Evolutionary conservation across 1,140 invertebrate genomes (phyloP), one percentile per base, ranked within the genome.

Genomic region (Heliothis subflexa): DNA sequence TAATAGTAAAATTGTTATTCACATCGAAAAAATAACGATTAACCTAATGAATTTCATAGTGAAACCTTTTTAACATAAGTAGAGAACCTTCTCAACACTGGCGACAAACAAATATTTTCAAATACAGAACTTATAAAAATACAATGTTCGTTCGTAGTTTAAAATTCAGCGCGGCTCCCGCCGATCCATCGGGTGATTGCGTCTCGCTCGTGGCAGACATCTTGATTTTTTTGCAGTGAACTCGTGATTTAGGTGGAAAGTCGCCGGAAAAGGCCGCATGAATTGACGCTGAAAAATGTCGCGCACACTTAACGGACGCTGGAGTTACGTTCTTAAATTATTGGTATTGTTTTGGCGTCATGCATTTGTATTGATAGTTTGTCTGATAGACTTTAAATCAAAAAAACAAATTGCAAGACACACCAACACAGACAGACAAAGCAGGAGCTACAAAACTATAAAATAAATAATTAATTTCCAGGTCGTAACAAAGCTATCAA

Each of bases 131-230:
- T 80, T 80, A 83, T 80, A 84, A 84, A 84, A 81, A 81, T 49
- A 61, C 16, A 45, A 68, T 28, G 72, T 74, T 78, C 79, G 76
- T 62, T 59, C 33, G 33, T 3, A 40, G 21, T 86, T 90, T 88
- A 90, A 90, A 87, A 90, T 90, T 90, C 89, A 62, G 81, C 45
- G 50, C 81, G 40, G 61, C 78, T 85, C 64, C 81, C 47, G 75
- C 4, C 87, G 77, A 88, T 90, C 83, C 82, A 82, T 80, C 84
- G 86, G 81, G 76, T 81, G 83, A 88, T 89, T 90, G 87, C 82
- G 79, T 78, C 74, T 66, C 81, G 83, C 70, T 70, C 59, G 79
- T n/a, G 80, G 78, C 80, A 71, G 77, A 78, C 78, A 82, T 83
- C 72, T 76, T 78, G 59, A 77, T 82, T 82, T 83, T 79, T 80